A percentile compares a stretch with the other conserved stretches of the same genome.
phyloP scores from a whole-genome alignment of 2,113 vertebrate species.

The Sisor rabdophorus region DNA sequence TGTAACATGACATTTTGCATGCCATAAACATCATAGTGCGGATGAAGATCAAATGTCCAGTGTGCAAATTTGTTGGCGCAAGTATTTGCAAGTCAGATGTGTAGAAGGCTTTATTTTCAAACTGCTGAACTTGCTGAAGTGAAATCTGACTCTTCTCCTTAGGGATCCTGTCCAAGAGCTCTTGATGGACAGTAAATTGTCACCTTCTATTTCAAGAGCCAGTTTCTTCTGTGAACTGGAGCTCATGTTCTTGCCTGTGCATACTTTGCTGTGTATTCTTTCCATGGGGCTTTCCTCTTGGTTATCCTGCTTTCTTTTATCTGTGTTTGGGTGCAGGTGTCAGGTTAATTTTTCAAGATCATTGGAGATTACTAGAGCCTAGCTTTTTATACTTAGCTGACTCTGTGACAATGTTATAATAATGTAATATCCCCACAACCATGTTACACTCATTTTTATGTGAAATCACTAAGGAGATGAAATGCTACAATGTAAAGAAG shows the following conservation, averaged over 20 bases:
- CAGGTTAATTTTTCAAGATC: too few relatives aligned
- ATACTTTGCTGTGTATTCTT: not conserved
- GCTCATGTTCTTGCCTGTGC: not conserved
- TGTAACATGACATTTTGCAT: slow-evolving; percentile 10
- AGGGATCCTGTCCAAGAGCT: not conserved
- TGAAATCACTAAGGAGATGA: too few relatives aligned
- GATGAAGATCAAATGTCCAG: slow-evolving; percentile 14
- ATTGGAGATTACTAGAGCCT: too few relatives aligned
- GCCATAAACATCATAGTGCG: slow-evolving; percentile 15
- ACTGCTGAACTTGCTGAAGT: not conserved
- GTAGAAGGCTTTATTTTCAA: slow-evolving; percentile 1
- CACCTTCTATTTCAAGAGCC: slow-evolving; percentile 5
- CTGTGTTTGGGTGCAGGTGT: not conserved
- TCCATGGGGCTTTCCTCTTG: not conserved
- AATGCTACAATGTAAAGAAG: too few relatives aligned
- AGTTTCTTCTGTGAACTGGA: not conserved
- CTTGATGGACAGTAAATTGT: slow-evolving; percentile 6
- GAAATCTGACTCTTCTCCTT: not conserved
- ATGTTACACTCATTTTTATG: too few relatives aligned
- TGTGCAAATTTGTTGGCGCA: slow-evolving; percentile 21
- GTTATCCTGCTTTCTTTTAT: not conserved
- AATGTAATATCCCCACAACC: too few relatives aligned
- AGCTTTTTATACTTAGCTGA: too few relatives aligned
- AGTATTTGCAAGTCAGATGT: slow-evolving; percentile 15
- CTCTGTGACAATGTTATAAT: too few relatives aligned